phyloP scores from a whole-genome alignment of 2,113 vertebrate species.

The Erythrolamprus reginae region DNA sequence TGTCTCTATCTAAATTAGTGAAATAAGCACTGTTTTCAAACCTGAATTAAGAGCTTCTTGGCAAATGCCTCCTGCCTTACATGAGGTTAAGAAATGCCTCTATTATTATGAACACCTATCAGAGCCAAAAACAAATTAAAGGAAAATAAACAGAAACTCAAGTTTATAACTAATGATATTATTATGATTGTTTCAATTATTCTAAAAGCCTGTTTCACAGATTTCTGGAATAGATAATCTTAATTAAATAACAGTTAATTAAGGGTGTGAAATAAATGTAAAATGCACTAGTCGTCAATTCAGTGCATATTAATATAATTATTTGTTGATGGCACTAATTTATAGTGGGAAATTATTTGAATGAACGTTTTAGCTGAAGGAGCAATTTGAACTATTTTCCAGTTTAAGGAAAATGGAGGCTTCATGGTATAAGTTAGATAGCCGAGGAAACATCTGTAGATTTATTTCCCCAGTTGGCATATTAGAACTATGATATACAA shows the following conservation, averaged over 20 bases:
- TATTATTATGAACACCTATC: constrained; percentile 32
- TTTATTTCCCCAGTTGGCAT: neutral
- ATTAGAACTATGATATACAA: neutral
- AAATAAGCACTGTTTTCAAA: neutral
- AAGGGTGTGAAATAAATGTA: neutral
- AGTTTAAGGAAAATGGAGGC: neutral
- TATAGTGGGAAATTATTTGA: neutral
- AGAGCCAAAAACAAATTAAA: constrained; percentile 38
- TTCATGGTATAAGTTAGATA: neutral
- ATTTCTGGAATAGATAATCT: constrained; percentile 6
- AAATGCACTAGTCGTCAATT: neutral
- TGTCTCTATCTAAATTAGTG: constrained; percentile 1
- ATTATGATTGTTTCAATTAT: neutral
- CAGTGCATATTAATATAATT: neutral
- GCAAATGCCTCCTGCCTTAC: constrained; percentile 21
- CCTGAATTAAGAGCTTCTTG: constrained; percentile 11
- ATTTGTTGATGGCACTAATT: neutral
- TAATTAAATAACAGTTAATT: neutral
- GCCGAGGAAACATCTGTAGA: neutral
- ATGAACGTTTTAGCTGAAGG: neutral
- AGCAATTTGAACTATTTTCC: neutral
- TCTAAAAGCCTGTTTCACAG: constrained; percentile 9
- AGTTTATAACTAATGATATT: neutral
- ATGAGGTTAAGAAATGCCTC: constrained; percentile 42
- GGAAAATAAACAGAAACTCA: constrained; percentile 34